These are phyloP conservation scores for Tetraodon nigroviridis DNA, from an alignment of 2,113 vertebrate genomes.

Conservation along the genomic window DNA sequence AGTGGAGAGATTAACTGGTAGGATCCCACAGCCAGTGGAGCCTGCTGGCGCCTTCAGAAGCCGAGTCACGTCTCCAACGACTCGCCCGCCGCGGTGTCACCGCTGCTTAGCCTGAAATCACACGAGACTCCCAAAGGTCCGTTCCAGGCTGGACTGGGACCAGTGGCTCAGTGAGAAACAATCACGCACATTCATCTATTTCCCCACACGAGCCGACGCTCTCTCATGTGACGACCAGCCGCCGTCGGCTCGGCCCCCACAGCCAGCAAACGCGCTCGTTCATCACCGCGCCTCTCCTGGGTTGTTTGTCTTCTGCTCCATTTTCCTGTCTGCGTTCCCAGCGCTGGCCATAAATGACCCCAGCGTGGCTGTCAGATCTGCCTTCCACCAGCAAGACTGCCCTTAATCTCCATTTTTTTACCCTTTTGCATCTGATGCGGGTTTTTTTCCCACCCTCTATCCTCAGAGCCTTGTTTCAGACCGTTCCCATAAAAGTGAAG, in stretches of 20 bases:
- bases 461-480: constrained; percentile 19
- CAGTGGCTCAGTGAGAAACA: constrained; percentile 46
- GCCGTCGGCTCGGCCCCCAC: constrained; percentile 15
- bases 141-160: constrained; percentile 27
- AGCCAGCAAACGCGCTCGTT: constrained; percentile 37
- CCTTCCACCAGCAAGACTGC: constrained; percentile 24
- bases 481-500: constrained; percentile 60
- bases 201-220: background rate
- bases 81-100: background rate
- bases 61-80: background rate
- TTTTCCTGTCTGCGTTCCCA: constrained; percentile 15
- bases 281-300: constrained; percentile 18
- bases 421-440: constrained; percentile 20
- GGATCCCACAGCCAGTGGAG: no score
- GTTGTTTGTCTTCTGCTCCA: constrained; percentile 37
- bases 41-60: no score
- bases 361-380: constrained; percentile 37
- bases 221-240: constrained; percentile 4
- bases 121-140: constrained; percentile 15
- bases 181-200: constrained; percentile 33
- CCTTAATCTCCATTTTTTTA: constrained; percentile 58
- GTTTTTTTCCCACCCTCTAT: constrained; percentile 31
- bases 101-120: constrained; percentile 29
- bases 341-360: constrained; percentile 44
- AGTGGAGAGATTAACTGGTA: no score